Conservation (phyloP, 2,113 vertebrate species). For the Saccopteryx leptura region DNA sequence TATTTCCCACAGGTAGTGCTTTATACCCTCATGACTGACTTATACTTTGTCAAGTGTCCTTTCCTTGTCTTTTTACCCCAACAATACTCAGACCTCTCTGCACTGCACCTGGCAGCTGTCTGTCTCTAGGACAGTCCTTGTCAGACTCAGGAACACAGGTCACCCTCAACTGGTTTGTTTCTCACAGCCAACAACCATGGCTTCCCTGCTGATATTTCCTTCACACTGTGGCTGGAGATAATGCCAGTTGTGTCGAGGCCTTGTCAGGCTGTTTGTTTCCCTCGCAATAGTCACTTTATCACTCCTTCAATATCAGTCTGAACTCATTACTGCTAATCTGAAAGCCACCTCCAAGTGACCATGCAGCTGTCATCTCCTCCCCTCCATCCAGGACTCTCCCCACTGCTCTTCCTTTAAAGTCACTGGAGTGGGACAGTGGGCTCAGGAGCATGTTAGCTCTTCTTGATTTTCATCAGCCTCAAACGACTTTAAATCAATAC, state of each 20-base stretch:
- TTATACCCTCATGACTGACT: not conserved
- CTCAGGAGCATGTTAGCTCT: not conserved
- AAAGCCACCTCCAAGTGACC: not conserved
- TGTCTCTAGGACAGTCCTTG: accelerated
- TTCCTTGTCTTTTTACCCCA: not conserved
- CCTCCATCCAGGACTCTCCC: not conserved
- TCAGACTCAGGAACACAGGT: not conserved
- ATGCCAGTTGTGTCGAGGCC: not conserved
- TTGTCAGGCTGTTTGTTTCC: not conserved
- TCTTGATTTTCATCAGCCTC: not conserved
- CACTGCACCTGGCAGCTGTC: accelerated
- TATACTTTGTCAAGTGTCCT: not conserved
- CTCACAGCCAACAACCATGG: not conserved
- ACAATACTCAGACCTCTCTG: not conserved
- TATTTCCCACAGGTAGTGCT: not conserved
- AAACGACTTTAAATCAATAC: not conserved
- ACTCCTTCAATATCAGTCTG: not conserved
- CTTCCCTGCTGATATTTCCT: not conserved
- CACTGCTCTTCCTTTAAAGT: not conserved
- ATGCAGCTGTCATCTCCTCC: accelerated
- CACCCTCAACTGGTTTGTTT: not conserved
- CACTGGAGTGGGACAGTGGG: not conserved
- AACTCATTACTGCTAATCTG: not conserved
- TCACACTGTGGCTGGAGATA: not conserved
- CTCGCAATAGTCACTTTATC: not conserved